A percentile compares a stretch with the other conserved stretches of the same genome.
Evolutionary conservation across 2,113 vertebrate genomes (phyloP).

Genomic region (Hippolais icterina): DNA sequence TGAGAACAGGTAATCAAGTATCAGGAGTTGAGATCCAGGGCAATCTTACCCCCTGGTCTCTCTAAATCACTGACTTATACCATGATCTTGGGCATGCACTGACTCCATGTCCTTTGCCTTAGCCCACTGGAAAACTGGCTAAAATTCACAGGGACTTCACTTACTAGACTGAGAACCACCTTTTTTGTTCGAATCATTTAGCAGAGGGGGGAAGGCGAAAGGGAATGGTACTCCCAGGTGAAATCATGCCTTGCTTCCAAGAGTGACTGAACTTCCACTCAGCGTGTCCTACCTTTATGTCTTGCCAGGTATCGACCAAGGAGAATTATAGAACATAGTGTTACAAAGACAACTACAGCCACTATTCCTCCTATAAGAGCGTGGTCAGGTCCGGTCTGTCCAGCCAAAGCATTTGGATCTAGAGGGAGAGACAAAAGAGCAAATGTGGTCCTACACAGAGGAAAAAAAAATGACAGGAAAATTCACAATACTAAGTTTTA

Average conservation of each 20-base stretch:
- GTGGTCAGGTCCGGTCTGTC: constrained; percentile 89
- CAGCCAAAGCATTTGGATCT: constrained; percentile 93
- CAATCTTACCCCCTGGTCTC: not conserved
- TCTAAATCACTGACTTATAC: not conserved
- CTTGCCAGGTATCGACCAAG: constrained; percentile 98
- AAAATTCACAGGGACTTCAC: not conserved
- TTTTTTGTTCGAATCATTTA: not conserved
- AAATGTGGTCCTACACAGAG: not conserved
- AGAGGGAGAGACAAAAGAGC: constrained; percentile 38
- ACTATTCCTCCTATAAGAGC: constrained; percentile 98
- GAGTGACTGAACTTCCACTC: not conserved
- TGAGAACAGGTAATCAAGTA: not conserved
- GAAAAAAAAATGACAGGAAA: not conserved
- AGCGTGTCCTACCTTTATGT: constrained; percentile 92
- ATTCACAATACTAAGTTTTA: not conserved
- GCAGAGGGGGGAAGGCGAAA: accelerated
- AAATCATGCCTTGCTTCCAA: not conserved
- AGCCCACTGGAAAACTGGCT: not conserved
- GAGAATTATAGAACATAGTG: constrained; percentile 97
- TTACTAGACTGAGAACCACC: not conserved
- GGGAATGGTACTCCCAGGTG: not conserved
- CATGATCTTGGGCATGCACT: not conserved
- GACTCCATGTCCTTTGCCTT: constrained; percentile 2
- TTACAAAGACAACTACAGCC: constrained; percentile 98
- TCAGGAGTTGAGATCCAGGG: not conserved